Conservation (phyloP, 2,113 vertebrate genomes). For the Menidia beryllina region DNA sequence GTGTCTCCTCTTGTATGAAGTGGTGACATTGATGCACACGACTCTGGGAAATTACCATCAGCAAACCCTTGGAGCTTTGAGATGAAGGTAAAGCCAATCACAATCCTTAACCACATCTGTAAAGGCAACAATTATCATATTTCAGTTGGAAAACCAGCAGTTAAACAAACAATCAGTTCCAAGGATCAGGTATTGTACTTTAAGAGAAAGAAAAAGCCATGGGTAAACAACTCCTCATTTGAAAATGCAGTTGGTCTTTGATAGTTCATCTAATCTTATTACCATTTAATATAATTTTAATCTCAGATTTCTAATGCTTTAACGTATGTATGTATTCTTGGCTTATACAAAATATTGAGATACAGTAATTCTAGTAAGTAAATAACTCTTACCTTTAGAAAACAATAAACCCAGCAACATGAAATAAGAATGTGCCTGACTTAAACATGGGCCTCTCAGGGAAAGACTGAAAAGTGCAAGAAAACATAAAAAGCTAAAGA, state of each 20-base stretch:
- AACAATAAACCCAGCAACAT: accelerated
- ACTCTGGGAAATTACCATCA: accelerated
- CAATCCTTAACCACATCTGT: slow-evolving; percentile 53
- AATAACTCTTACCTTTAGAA: slow-evolving; percentile 27
- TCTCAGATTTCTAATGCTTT: not conserved
- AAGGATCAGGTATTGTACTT: too few relatives aligned
- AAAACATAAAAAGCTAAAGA: not conserved
- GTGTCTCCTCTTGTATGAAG: too few relatives aligned
- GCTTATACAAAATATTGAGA: not conserved
- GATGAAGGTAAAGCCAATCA: slow-evolving; percentile 30
- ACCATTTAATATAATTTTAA: not conserved
- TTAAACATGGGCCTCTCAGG: not conserved
- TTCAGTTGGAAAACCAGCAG: too few relatives aligned
- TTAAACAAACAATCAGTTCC: too few relatives aligned
- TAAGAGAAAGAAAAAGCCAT: too few relatives aligned
- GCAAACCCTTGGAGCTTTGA: not conserved
- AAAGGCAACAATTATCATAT: too few relatives aligned
- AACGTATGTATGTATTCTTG: not conserved
- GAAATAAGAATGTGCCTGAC: not conserved
- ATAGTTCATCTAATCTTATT: not conserved
- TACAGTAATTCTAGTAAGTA: not conserved
- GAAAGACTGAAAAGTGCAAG: not conserved
- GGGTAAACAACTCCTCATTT: too few relatives aligned
- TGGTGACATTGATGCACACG: slow-evolving; percentile 32
- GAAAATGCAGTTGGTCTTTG: not conserved